Evolutionary conservation across 2,113 vertebrate species (phyloP), one percentile per base, ranked within the genome.

Genomic region (Oryzias celebensis): DNA sequence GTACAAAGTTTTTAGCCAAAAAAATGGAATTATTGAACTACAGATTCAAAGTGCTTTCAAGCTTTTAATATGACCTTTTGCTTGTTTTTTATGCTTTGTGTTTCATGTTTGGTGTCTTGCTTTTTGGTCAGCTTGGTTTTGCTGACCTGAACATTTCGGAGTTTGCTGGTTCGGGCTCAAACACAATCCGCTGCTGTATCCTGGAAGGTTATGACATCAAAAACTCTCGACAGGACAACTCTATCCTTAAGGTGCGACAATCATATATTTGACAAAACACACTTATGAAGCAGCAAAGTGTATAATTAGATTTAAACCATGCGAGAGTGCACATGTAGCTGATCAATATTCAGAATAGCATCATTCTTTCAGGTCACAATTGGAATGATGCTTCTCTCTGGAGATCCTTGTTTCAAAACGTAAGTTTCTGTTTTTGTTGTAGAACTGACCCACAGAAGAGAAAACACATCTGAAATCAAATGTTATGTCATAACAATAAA

Each of bases 351-450:
- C 20, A 31, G 72, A 42, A 41, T 13, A 0, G 7, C 2, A 0
- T 65, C 1, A 60, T 63, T 43, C 26, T 52, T 54, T n/a, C 5
- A 99, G 97, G 95, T 99, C 64, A 97, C 87, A 0, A 98, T 99
- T 0, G 95, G 93, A 49, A 98, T 98, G 94, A 94, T 92, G 31
- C 91, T 99, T 52, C 92, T 98, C n/a, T 99, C 96, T 0, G 97
- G 97, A 43, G 97, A 99, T 67, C 97, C 97, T 28, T 98, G 96
- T 90, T 98, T 99, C 85, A 99, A 98, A 93, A 96, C 94, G 96
- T 99, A 85, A 94, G 96, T 67, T 91, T 12, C 23, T 24, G 23
- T 8, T 6, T 3, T 20, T 20, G 20, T 20, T 20, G 20, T 14
- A 15, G 12, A 23, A 2, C 50, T 15, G 4, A 52, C 22, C 12